Conservation (phyloP, 1,140 invertebrate genomes). For the Cheumatopsyche charites region DNA sequence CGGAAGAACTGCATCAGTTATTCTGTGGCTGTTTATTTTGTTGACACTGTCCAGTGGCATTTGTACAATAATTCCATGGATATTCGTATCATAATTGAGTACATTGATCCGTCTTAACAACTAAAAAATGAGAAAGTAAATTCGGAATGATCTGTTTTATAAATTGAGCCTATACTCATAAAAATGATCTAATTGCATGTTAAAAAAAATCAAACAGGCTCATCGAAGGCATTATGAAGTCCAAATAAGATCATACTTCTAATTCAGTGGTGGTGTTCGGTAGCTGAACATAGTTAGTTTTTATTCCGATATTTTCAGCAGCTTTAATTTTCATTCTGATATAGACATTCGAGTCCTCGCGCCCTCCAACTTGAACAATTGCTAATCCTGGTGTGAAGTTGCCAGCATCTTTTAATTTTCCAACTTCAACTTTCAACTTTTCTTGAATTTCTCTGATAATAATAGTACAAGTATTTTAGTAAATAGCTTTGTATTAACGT, state of each 20-base stretch:
- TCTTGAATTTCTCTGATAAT: slow-evolving; percentile 74
- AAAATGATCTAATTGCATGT: no score
- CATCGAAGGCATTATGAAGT: slow-evolving; percentile 4
- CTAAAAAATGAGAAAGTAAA: slow-evolving; percentile 47
- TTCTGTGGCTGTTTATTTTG: slow-evolving; percentile 81
- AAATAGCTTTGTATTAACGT: no score
- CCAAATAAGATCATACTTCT: slow-evolving; percentile 72
- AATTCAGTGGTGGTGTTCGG: slow-evolving; percentile 82
- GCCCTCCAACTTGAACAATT: slow-evolving; percentile 88
- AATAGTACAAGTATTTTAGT: neutral
- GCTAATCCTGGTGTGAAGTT: slow-evolving; percentile 77
- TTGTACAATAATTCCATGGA: slow-evolving; percentile 98
- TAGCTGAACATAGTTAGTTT: slow-evolving; percentile 81
- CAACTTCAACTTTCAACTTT: slow-evolving; percentile 72
- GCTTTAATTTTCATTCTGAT: slow-evolving; percentile 96
- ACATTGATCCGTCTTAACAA: slow-evolving; percentile 73
- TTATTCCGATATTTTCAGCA: slow-evolving; percentile 89
- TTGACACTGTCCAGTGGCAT: slow-evolving; percentile 89
- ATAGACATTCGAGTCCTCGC: slow-evolving; percentile 99
- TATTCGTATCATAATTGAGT: slow-evolving; percentile 81
- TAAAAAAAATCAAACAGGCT: neutral
- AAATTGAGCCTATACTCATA: no score
- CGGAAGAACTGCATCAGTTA: slow-evolving; percentile 86
- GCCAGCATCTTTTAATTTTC: slow-evolving; percentile 64
- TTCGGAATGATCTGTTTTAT: no score